These are phyloP conservation scores for Asteroscopus sphinx DNA, from an alignment of 2,888 invertebrate species.

Conservation along the genomic window DNA sequence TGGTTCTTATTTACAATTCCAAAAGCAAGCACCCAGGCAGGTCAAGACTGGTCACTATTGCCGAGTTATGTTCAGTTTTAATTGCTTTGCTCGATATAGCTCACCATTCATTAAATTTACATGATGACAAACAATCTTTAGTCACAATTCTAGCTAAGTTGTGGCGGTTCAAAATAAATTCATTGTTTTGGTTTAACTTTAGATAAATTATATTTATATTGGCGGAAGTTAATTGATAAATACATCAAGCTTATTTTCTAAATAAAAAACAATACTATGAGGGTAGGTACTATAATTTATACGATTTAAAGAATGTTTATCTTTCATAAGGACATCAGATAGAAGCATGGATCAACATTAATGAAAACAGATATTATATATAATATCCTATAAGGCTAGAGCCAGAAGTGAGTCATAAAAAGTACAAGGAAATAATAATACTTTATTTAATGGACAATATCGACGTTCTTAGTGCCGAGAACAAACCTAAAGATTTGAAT, in stretches of 20 bases:
- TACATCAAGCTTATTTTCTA: background rate
- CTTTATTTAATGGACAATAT: slow-evolving; percentile 24
- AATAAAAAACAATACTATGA: no score
- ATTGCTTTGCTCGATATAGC: slow-evolving; percentile 56
- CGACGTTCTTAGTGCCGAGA: slow-evolving; percentile 11
- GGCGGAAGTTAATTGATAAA: background rate
- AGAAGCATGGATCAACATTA: no score
- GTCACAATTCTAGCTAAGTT: slow-evolving; percentile 49
- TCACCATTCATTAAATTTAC: slow-evolving; percentile 51
- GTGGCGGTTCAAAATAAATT: slow-evolving; percentile 37
- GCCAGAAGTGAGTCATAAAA: slow-evolving; percentile 33
- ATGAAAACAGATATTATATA: slow-evolving; percentile 23
- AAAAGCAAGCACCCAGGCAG: slow-evolving; percentile 52
- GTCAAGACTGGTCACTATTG: slow-evolving; percentile 60
- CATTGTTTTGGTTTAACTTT: slow-evolving; percentile 25
- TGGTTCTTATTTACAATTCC: slow-evolving; percentile 51
- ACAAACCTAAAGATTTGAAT: slow-evolving; percentile 16
- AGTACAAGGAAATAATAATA: slow-evolving; percentile 32
- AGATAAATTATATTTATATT: slow-evolving; percentile 8
- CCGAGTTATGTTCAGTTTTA: slow-evolving; percentile 57
- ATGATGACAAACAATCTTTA: slow-evolving; percentile 54
- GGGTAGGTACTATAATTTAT: no score
- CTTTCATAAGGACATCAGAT: no score
- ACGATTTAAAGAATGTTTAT: no score
- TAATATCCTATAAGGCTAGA: slow-evolving; percentile 14